Evolutionary conservation across 2,888 invertebrate species (phyloP).

Genomic region (Lasioglossum morio): DNA sequence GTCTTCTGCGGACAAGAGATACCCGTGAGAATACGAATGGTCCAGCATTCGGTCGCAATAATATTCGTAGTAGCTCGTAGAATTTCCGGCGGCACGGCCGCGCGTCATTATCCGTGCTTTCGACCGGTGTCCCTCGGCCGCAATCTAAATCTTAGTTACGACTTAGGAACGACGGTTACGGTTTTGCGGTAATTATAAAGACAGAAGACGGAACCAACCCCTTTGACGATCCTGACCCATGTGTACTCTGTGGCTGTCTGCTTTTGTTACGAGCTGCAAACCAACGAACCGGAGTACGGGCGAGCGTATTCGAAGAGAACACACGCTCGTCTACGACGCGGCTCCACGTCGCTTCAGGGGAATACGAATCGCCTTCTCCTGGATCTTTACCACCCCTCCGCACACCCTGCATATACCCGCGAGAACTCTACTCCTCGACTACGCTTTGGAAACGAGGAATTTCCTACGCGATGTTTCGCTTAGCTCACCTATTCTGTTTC

Average conservation of each 20-base stretch:
- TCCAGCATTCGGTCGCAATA: constrained; percentile 69
- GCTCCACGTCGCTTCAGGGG: not conserved
- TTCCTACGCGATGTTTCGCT: constrained; percentile 6
- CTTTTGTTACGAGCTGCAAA: not conserved
- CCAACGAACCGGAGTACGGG: not conserved
- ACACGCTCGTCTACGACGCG: not conserved
- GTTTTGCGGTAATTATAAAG: constrained; percentile 74
- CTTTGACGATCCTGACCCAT: constrained; percentile 60
- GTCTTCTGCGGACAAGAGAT: constrained; percentile 62
- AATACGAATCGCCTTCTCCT: not conserved
- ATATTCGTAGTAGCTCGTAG: constrained; percentile 59
- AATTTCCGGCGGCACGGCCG: constrained; percentile 46
- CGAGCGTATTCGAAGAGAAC: no score
- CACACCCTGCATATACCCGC: no score
- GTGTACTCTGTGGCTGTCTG: not conserved
- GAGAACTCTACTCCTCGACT: not conserved
- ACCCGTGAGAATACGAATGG: constrained; percentile 73
- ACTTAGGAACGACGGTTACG: constrained; percentile 63
- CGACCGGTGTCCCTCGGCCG: constrained; percentile 62
- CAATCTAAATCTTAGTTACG: constrained; percentile 77
- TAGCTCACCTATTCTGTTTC: not conserved
- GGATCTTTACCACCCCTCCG: not conserved
- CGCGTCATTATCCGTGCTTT: constrained; percentile 34
- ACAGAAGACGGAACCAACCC: constrained; percentile 56
- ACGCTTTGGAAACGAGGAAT: not conserved